Conservation (phyloP, 1,140 invertebrate genomes). For the Maniola jurtina region DNA sequence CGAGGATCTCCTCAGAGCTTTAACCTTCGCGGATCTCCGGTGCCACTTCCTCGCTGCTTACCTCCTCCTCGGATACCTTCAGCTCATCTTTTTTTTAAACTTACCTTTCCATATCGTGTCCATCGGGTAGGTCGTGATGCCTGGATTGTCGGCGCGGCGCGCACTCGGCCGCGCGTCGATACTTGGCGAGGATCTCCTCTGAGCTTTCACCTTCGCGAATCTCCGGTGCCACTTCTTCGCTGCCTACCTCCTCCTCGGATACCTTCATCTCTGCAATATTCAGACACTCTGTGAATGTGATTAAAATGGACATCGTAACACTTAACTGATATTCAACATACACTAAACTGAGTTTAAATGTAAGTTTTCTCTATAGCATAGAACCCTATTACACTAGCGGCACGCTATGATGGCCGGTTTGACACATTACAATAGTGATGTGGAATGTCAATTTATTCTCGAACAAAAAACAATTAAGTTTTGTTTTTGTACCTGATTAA, state of each 20-base stretch:
- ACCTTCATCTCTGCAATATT: constrained; percentile 50
- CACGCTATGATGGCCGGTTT: too few relatives aligned
- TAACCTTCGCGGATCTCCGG: constrained; percentile 70
- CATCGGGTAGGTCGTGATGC: constrained; percentile 68
- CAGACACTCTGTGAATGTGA: not conserved
- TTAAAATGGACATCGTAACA: too few relatives aligned
- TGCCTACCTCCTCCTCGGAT: constrained; percentile 48
- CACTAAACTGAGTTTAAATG: too few relatives aligned
- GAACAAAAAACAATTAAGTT: too few relatives aligned
- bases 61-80: constrained; percentile 51
- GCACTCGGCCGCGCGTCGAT: constrained; percentile 85
- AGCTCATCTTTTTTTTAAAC: too few relatives aligned
- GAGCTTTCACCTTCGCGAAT: constrained; percentile 81
- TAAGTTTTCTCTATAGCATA: too few relatives aligned
- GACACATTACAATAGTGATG: too few relatives aligned
- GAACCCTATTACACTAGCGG: too few relatives aligned
- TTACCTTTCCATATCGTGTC: constrained; percentile 47
- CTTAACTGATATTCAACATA: too few relatives aligned
- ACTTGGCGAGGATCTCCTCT: constrained; percentile 97
- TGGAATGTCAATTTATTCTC: too few relatives aligned
- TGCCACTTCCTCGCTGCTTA: constrained; percentile 43
- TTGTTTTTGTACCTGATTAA: too few relatives aligned
- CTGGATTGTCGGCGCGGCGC: constrained; percentile 49
- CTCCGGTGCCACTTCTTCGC: constrained; percentile 43
- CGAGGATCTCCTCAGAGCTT: constrained; percentile 94